phyloP scores from a whole-genome alignment of 2,797 vertebrate species.

The Argentina silus region DNA sequence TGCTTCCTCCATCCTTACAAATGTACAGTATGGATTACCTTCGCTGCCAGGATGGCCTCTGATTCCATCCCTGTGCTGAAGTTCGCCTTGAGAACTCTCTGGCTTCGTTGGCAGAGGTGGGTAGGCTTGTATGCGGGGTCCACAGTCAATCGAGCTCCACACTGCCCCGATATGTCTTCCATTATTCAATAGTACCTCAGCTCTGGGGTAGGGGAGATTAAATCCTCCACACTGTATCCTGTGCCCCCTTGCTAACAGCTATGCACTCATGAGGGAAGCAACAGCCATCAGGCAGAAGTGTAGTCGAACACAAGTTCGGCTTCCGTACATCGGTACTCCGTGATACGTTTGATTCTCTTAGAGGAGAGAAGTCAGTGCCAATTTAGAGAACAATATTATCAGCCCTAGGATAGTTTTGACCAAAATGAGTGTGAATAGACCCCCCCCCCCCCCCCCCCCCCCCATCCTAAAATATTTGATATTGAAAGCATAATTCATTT shows the following conservation, averaged over 20 bases:
- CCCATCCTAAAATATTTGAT: slow-evolving; percentile 22
- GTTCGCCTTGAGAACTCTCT: background rate
- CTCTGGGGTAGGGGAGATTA: slow-evolving; percentile 78
- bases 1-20: background rate
- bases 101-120: slow-evolving; percentile 8
- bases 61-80: too few species aligned
- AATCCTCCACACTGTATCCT: slow-evolving; percentile 54
- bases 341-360: slow-evolving; percentile 55
- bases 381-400: slow-evolving; percentile 65
- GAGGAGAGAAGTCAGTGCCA: slow-evolving; percentile 68
- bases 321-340: slow-evolving; percentile 39
- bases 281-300: slow-evolving; percentile 66
- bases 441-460: slow-evolving; percentile 45
- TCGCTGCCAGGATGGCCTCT: background rate
- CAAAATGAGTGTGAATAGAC: slow-evolving; percentile 47
- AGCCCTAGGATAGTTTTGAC: slow-evolving; percentile 60
- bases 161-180: slow-evolving; percentile 71
- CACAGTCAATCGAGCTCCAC: slow-evolving; percentile 56
- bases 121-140: slow-evolving; percentile 28
- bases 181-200: slow-evolving; percentile 78
- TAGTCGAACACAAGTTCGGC: slow-evolving; percentile 50
- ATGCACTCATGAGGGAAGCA: slow-evolving; percentile 56
- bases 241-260: slow-evolving; percentile 66
- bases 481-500: slow-evolving; percentile 56
- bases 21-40: background rate